Percentiles rank a stretch among this genome's conserved stretches.
Conservation (phyloP, 2,113 vertebrate genomes). For the Panurus biarmicus region DNA sequence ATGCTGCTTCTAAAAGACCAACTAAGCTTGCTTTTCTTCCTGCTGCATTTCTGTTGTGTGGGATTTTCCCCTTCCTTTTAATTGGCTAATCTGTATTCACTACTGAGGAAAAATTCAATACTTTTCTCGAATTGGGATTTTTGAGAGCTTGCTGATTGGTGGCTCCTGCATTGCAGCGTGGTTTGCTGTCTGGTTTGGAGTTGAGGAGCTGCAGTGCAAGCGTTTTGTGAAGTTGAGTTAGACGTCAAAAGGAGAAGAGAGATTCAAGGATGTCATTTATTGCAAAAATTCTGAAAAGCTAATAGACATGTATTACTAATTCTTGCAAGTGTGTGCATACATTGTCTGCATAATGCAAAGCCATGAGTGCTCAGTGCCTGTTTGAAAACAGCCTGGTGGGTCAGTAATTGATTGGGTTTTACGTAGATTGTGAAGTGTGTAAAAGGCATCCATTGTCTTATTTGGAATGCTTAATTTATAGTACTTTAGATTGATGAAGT, state of each 20-base stretch:
- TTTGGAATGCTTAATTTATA: background rate
- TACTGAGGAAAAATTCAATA: background rate
- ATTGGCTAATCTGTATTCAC: background rate
- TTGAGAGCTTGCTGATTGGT: background rate
- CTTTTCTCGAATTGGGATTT: background rate
- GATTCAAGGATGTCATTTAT: background rate
- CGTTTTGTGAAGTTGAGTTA: background rate
- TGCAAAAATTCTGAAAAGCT: background rate
- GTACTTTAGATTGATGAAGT: background rate
- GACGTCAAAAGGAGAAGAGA: background rate
- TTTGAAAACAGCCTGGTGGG: background rate
- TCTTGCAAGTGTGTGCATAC: constrained; percentile 14
- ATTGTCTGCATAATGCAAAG: background rate
- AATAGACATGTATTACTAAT: constrained; percentile 34
- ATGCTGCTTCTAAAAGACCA: background rate
- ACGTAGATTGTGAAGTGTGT: background rate
- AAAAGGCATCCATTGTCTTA: background rate
- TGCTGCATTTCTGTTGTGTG: background rate
- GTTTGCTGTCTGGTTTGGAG: background rate
- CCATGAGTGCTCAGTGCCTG: background rate
- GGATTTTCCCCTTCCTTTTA: accelerated
- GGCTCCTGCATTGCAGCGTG: background rate
- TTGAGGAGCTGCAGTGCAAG: background rate
- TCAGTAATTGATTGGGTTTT: background rate
- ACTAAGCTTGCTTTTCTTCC: background rate